These are phyloP conservation scores for Tricholaema leucomelas DNA, from an alignment of 2,113 vertebrate genomes.

Conservation along the genomic window DNA sequence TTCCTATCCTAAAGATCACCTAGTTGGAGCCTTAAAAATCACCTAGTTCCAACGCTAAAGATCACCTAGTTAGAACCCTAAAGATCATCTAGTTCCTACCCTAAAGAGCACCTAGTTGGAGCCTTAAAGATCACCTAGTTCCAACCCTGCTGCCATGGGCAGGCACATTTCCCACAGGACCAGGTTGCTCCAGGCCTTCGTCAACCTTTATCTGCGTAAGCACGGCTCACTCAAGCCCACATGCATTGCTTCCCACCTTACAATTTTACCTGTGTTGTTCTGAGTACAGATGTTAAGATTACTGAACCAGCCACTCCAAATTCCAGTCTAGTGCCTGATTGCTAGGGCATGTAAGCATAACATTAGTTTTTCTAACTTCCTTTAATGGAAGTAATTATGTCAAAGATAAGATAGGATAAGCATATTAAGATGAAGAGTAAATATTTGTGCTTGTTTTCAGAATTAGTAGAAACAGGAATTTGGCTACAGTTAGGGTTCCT, in stretches of 20 bases:
- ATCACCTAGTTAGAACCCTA: too few relatives aligned
- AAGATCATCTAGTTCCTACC: too few relatives aligned
- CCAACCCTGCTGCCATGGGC: too few relatives aligned
- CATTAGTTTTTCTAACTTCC: not conserved
- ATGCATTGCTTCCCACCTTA: not conserved
- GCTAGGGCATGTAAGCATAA: not conserved
- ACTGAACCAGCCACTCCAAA: not conserved
- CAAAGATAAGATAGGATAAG: conserved; percentile 25
- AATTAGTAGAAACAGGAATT: conserved; percentile 31
- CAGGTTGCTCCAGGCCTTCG: too few relatives aligned
- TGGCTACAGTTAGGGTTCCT: conserved; percentile 10
- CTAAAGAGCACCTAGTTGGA: too few relatives aligned
- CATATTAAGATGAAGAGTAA: conserved; percentile 40
- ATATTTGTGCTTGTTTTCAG: conserved; percentile 42
- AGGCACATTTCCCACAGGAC: too few relatives aligned
- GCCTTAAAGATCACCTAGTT: too few relatives aligned
- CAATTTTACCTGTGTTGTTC: not conserved
- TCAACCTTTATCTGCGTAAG: not conserved
- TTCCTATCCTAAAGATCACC: too few relatives aligned
- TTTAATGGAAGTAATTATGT: conserved; percentile 51
- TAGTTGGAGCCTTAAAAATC: too few relatives aligned
- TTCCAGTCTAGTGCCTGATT: not conserved
- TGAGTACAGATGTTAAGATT: not conserved
- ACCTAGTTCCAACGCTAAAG: too few relatives aligned
- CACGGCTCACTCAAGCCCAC: not conserved